Evolutionary conservation across 2,113 vertebrate genomes (phyloP).

Genomic region (Petromus typicus): DNA sequence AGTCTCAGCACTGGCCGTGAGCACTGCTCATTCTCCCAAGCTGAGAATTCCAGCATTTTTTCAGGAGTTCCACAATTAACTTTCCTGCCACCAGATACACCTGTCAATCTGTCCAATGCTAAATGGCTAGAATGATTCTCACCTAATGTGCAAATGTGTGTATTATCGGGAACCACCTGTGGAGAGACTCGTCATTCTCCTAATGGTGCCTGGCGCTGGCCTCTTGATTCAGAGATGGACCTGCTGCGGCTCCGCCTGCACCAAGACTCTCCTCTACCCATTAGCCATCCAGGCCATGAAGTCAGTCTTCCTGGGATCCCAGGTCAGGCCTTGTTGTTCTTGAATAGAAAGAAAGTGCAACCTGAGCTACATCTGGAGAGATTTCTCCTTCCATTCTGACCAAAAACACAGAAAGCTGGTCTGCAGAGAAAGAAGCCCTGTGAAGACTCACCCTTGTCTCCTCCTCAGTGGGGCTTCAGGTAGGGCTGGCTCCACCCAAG

Average conservation of each 20-base stretch:
- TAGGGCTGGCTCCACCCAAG: background rate
- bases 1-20: background rate
- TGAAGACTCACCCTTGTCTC: background rate
- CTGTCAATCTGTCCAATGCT: background rate
- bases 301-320: background rate
- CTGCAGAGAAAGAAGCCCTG: background rate
- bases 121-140: background rate
- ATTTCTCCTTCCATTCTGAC: background rate
- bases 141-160: background rate
- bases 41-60: background rate
- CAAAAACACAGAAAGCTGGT: conserved; percentile 23
- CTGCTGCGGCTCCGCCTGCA: too few species aligned
- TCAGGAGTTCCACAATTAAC: background rate
- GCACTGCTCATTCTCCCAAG: background rate
- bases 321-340: background rate
- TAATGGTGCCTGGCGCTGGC: background rate
- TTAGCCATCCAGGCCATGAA: background rate
- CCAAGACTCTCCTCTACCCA: background rate
- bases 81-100: background rate
- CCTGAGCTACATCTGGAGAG: background rate
- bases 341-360: background rate
- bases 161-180: background rate
- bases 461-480: background rate
- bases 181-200: background rate
- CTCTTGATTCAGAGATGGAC: background rate